Percentiles rank a stretch among this genome's conserved stretches.
Evolutionary conservation across 2,888 invertebrate genomes (phyloP).

Genomic region (Labia minor): DNA sequence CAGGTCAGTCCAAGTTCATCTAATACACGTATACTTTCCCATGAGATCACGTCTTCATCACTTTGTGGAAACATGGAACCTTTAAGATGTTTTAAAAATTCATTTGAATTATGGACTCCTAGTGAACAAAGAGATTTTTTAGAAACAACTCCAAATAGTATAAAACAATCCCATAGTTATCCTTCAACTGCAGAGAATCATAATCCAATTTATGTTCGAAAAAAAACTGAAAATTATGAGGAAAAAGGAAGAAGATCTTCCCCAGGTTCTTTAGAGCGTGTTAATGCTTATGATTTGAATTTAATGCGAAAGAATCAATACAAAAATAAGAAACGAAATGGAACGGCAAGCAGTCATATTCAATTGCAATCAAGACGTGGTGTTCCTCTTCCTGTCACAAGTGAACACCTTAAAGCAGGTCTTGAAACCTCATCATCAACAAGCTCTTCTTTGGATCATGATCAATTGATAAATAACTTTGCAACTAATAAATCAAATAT

Average conservation of each 20-base stretch:
- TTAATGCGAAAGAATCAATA: conserved; percentile 15
- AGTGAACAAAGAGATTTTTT: conserved; percentile 39
- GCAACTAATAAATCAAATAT: neutral
- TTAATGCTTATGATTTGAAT: conserved; percentile 30
- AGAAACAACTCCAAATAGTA: conserved; percentile 31
- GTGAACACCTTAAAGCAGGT: conserved; percentile 21
- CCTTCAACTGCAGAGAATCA: conserved; percentile 33
- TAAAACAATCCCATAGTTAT: conserved; percentile 45
- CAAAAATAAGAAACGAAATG: neutral
- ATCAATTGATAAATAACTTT: neutral
- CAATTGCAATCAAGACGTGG: conserved; percentile 19
- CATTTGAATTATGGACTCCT: conserved; percentile 54
- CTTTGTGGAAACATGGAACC: conserved; percentile 31
- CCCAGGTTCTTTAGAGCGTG: conserved; percentile 36
- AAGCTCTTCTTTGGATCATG: conserved; percentile 21
- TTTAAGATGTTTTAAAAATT: conserved; percentile 39
- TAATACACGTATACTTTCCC: conserved; percentile 33
- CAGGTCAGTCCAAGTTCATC: neutral
- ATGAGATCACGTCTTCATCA: conserved; percentile 41
- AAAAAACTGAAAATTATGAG: conserved; percentile 23
- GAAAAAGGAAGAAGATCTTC: conserved; percentile 31
- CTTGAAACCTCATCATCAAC: conserved; percentile 22
- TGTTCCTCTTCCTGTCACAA: neutral
- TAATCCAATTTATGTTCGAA: conserved; percentile 18
- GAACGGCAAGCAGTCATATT: neutral